phyloP scores from a whole-genome alignment of 2,113 vertebrate genomes.

The Gymnarchus niloticus region DNA sequence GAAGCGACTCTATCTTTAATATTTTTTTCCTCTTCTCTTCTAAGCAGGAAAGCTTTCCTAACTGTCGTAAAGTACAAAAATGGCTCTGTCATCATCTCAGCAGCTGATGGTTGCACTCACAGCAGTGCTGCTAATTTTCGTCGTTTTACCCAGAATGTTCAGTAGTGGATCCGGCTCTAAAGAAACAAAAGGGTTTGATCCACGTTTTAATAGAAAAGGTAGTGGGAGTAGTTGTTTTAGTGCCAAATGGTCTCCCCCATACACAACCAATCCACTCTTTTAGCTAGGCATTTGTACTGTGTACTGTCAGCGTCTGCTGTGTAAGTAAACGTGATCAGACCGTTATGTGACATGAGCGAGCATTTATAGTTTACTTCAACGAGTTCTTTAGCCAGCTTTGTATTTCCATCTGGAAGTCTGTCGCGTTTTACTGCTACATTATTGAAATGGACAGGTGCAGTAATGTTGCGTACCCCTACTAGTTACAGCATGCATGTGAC shows the following conservation, averaged over 20 bases:
- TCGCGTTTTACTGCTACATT: no score
- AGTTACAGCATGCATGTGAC: neutral
- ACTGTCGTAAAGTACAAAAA: neutral
- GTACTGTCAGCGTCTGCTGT: neutral
- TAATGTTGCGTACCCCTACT: neutral
- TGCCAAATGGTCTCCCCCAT: neutral
- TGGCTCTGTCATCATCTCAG: constrained; percentile 60
- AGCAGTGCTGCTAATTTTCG: constrained; percentile 57
- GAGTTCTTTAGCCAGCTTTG: neutral
- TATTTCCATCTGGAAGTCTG: neutral
- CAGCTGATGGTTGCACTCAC: constrained; percentile 62
- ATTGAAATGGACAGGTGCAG: neutral
- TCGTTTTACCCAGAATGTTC: constrained; percentile 64
- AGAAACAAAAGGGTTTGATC: constrained; percentile 46
- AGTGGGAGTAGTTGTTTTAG: neutral
- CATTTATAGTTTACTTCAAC: neutral
- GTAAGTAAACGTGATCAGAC: neutral
- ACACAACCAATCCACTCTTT: neutral
- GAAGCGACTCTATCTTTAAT: neutral
- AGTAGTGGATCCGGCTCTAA: constrained; percentile 46
- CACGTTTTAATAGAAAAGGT: constrained; percentile 60
- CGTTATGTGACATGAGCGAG: neutral
- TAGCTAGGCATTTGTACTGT: neutral
- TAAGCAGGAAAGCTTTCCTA: neutral
- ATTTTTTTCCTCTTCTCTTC: neutral